Evolutionary conservation across 2,113 vertebrate species (phyloP).

Genomic region (Stigmatopora nigra): DNA sequence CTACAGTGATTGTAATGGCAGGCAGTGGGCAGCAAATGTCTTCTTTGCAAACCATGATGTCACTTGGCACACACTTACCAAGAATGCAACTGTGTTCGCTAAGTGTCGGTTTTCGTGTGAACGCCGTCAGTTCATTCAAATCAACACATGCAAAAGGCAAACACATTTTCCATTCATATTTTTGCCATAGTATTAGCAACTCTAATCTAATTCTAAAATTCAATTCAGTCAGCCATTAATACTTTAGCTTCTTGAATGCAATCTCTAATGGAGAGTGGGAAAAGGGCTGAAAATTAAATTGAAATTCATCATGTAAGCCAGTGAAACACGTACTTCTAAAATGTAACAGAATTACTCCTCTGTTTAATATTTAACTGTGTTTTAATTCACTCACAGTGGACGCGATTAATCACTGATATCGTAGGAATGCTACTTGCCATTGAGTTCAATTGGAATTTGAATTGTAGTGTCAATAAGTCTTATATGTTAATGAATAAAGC

Average conservation of each 20-base stretch:
- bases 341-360: conserved; percentile 8
- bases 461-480: background rate
- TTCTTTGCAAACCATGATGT: conserved; percentile 26
- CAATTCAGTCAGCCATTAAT: conserved; percentile 21
- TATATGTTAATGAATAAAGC: background rate
- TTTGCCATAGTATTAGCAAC: conserved; percentile 11
- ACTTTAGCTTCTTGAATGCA: conserved; percentile 14
- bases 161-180: background rate
- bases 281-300: conserved; percentile 19
- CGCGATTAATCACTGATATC: conserved; percentile 14
- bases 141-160: conserved; percentile 37
- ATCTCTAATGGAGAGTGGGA: conserved; percentile 11
- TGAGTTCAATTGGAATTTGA: background rate
- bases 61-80: conserved; percentile 24
- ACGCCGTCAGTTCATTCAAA: conserved; percentile 63
- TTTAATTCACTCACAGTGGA: conserved; percentile 20
- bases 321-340: conserved; percentile 10
- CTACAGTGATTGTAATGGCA: conserved; percentile 35
- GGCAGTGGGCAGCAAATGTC: conserved; percentile 47
- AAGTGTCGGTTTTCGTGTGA: conserved; percentile 40
- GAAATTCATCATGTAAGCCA: conserved; percentile 18
- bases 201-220: conserved; percentile 17
- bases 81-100: conserved; percentile 44
- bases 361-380: conserved; percentile 20
- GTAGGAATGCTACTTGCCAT: conserved; percentile 4